Percentiles rank a stretch among this genome's conserved stretches.
Evolutionary conservation across 1,140 invertebrate species (phyloP).

Genomic region (Papilio helenus): DNA sequence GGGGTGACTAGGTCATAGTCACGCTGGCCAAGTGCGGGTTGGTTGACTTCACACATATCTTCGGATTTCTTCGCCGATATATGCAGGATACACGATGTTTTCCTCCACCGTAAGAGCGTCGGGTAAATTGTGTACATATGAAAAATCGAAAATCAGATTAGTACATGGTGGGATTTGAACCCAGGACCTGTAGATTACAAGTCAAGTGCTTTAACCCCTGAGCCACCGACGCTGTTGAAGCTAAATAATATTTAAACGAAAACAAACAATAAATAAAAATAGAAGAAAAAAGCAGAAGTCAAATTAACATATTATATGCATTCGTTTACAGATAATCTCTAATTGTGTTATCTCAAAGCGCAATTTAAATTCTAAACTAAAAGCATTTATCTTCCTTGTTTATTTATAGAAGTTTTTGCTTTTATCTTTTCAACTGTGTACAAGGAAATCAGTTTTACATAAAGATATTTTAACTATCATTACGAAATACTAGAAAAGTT

Average conservation of each 20-base stretch:
- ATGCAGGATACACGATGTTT: too few relatives aligned
- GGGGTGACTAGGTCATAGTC: too few relatives aligned
- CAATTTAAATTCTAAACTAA: slow-evolving; percentile 14
- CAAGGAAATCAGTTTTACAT: neutral
- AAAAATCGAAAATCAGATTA: slow-evolving; percentile 42
- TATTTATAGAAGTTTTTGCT: slow-evolving; percentile 4
- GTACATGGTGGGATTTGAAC: too few relatives aligned
- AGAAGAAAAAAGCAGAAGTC: neutral
- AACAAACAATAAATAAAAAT: neutral
- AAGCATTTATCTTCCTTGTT: slow-evolving; percentile 23
- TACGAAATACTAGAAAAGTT: neutral
- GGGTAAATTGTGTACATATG: too few relatives aligned
- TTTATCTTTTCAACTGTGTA: neutral
- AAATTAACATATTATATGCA: slow-evolving; percentile 32
- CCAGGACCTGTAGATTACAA: too few relatives aligned
- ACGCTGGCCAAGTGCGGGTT: too few relatives aligned
- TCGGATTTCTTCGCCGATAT: too few relatives aligned
- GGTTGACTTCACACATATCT: too few relatives aligned
- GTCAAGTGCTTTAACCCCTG: too few relatives aligned
- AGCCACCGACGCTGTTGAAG: too few relatives aligned
- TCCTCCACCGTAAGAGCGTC: too few relatives aligned
- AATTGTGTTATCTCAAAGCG: slow-evolving; percentile 43
- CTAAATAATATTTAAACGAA: neutral
- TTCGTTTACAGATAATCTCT: slow-evolving; percentile 40
- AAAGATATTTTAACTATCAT: neutral